Percentiles rank a stretch among this genome's conserved stretches.
phyloP scores from a whole-genome alignment of 2,888 invertebrate genomes.

The Exephanes ischioxanthus region DNA sequence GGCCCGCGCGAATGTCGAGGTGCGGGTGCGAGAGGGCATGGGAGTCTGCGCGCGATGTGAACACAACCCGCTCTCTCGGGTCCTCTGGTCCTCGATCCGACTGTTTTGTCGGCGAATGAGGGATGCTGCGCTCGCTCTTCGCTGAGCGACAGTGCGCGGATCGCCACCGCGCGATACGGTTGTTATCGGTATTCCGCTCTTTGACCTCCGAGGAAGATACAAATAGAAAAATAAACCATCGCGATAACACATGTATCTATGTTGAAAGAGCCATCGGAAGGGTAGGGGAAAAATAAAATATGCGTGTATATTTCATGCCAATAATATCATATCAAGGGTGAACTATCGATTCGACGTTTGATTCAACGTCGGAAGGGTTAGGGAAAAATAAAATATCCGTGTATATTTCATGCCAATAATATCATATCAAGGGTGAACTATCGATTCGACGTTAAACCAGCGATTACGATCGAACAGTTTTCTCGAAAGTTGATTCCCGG shows the following conservation, averaged over 20 bases:
- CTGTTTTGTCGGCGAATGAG: constrained; percentile 70
- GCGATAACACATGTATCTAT: constrained; percentile 20
- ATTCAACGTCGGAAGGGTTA: too few relatives aligned
- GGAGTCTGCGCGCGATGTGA: constrained; percentile 68
- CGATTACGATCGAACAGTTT: background rate
- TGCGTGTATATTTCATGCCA: background rate
- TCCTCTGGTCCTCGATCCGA: constrained; percentile 60
- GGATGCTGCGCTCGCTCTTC: constrained; percentile 65
- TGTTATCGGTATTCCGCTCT: constrained; percentile 68
- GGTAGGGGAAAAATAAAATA: background rate
- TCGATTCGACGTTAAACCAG: background rate
- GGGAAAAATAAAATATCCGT: background rate
- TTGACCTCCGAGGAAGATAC: background rate
- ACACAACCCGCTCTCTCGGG: constrained; percentile 53
- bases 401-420: background rate
- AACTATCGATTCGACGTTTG: background rate
- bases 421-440: background rate
- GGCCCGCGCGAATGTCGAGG: constrained; percentile 9
- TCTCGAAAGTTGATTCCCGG: constrained; percentile 9
- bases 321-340: background rate
- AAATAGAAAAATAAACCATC: constrained; percentile 4
- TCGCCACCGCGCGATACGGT: constrained; percentile 82
- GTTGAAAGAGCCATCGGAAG: background rate
- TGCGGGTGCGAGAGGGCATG: constrained; percentile 23
- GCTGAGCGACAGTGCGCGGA: constrained; percentile 79